Conservation (phyloP, 2,888 invertebrate genomes). For the Chaetoderma sp. region DNA sequence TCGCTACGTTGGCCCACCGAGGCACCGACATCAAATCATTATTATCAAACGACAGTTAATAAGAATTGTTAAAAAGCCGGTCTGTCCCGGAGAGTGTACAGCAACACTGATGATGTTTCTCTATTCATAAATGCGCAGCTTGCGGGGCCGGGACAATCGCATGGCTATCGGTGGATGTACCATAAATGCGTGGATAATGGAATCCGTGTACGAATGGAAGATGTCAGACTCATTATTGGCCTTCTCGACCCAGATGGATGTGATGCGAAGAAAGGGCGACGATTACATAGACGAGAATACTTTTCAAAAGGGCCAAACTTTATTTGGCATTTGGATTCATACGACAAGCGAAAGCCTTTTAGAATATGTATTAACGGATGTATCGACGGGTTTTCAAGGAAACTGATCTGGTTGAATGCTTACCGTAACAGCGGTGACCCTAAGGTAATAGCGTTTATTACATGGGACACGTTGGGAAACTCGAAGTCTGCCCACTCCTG, state of each 20-base stretch:
- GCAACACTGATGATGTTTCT: too few species aligned
- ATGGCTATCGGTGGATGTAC: conserved; percentile 31
- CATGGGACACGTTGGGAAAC: too few species aligned
- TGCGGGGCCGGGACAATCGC: conserved; percentile 9
- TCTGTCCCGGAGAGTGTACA: too few species aligned
- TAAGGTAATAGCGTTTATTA: conserved; percentile 25
- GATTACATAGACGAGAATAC: conserved; percentile 31
- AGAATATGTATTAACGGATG: conserved; percentile 41
- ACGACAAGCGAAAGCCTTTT: conserved; percentile 40
- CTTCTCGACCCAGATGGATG: conserved; percentile 25
- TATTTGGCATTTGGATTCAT: conserved; percentile 40
- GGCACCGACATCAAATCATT: too few species aligned
- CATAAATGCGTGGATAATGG: conserved; percentile 13
- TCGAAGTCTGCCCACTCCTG: too few species aligned
- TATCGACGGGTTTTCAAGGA: conserved; percentile 37
- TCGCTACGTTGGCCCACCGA: too few species aligned
- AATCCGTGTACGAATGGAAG: conserved; percentile 10
- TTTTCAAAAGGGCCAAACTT: conserved; percentile 31
- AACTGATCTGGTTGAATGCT: conserved; percentile 38
- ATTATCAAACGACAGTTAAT: too few species aligned
- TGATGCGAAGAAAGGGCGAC: neutral
- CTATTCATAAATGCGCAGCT: conserved; percentile 10
- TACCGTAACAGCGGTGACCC: conserved; percentile 33
- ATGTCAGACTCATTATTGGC: conserved; percentile 13
- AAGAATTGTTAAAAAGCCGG: too few species aligned